A percentile compares a stretch with the other conserved stretches of the same genome.
Evolutionary conservation across 2,888 invertebrate species (phyloP).

Genomic region (Drepana falcataria): DNA sequence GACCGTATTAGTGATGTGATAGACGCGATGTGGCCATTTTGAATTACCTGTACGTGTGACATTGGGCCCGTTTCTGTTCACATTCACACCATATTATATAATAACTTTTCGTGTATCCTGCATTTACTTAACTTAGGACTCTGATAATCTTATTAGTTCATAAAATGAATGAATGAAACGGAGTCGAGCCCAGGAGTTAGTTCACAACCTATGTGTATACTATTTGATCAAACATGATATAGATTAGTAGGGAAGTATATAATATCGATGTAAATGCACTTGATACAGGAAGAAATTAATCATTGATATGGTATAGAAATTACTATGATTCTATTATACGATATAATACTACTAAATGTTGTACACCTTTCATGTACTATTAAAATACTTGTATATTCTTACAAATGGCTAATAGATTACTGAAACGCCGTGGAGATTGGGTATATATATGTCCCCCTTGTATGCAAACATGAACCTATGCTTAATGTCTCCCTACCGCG

Average conservation of each 20-base stretch:
- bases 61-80: background rate
- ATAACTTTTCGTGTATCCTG: no score
- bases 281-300: background rate
- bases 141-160: no score
- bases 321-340: background rate
- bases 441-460: background rate
- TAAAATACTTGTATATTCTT: background rate
- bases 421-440: background rate
- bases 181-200: no score
- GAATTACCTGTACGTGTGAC: conserved; percentile 20
- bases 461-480: background rate
- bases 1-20: conserved; percentile 41
- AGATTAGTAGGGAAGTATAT: conserved; percentile 6
- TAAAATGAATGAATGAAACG: no score
- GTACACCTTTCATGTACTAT: background rate
- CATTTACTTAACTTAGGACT: no score
- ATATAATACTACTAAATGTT: background rate
- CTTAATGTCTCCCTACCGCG: background rate
- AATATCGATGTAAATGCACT: background rate
- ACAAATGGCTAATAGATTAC: no score
- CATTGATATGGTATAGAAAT: background rate
- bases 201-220: conserved; percentile 7
- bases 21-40: conserved; percentile 31
- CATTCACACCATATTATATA: background rate
- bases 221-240: conserved; percentile 11